Percentiles rank a stretch among this genome's conserved stretches.
Conservation (phyloP, 2,888 invertebrate species). For the Subacronicta megacephala region DNA sequence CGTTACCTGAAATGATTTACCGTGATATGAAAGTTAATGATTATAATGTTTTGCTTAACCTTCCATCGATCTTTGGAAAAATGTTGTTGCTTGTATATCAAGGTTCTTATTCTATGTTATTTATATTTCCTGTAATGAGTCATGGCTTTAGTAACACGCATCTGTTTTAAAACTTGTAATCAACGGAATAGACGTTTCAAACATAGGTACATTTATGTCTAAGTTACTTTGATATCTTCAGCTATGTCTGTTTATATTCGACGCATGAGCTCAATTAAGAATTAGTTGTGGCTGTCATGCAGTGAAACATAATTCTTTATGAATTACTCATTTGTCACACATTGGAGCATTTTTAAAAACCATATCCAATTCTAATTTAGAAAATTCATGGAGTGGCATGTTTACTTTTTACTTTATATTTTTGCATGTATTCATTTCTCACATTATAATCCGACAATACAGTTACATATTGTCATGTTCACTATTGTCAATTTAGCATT, state of each 20-base stretch:
- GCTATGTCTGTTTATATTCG: constrained; percentile 21
- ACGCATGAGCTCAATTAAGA: constrained; percentile 29
- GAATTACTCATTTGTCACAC: constrained; percentile 37
- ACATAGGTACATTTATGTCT: constrained; percentile 13
- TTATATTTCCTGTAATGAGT: constrained; percentile 30
- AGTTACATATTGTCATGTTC: constrained; percentile 50
- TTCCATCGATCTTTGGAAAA: constrained; percentile 17
- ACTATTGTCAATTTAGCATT: constrained; percentile 52
- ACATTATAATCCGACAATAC: constrained; percentile 51
- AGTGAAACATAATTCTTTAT: constrained; percentile 15
- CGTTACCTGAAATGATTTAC: too few relatives aligned
- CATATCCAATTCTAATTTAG: constrained; percentile 10
- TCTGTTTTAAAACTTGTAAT: constrained; percentile 37
- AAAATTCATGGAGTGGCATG: constrained; percentile 7
- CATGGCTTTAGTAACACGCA: constrained; percentile 11
- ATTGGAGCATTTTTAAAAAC: constrained; percentile 4
- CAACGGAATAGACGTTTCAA: constrained; percentile 33
- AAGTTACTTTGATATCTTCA: constrained; percentile 26
- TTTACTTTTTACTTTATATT: constrained; percentile 15
- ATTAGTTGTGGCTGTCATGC: constrained; percentile 24
- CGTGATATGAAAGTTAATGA: constrained; percentile 35
- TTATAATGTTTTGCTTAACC: constrained; percentile 19
- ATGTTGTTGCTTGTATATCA: constrained; percentile 19
- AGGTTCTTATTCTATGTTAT: constrained; percentile 18
- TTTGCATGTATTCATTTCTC: constrained; percentile 48